A percentile compares a stretch with the other conserved stretches of the same genome.
Conservation (phyloP, 2,113 vertebrate species). For the Isurus oxyrinchus region DNA sequence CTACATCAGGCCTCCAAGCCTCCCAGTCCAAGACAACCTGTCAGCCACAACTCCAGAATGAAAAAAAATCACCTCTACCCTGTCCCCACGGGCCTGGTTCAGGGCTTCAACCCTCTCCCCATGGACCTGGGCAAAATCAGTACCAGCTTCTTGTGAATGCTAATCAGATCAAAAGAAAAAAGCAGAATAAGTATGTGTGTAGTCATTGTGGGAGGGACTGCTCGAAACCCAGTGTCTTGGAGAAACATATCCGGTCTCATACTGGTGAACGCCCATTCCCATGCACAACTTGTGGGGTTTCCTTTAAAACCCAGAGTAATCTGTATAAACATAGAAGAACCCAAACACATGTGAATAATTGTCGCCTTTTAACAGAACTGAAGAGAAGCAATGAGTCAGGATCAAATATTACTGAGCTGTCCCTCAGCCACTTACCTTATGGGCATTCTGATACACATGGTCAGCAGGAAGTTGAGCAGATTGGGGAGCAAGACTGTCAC, state of each 20-base stretch:
- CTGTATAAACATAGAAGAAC: slow-evolving; percentile 90
- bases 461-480: slow-evolving; percentile 42
- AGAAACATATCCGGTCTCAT: slow-evolving; percentile 94
- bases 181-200: slow-evolving; percentile 75
- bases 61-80: not conserved
- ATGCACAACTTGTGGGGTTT: slow-evolving; percentile 77
- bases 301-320: slow-evolving; percentile 98
- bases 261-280: slow-evolving; percentile 91
- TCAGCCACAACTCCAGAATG: not conserved
- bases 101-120: not conserved
- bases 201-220: slow-evolving; percentile 88
- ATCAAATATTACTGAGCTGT: slow-evolving; percentile 45
- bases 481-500: slow-evolving; percentile 13
- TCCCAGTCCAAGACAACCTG: not conserved
- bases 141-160: slow-evolving; percentile 34
- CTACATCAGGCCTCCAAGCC: not conserved
- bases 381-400: slow-evolving; percentile 55
- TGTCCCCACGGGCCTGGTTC: not conserved
- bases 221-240: slow-evolving; percentile 89
- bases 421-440: not conserved
- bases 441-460: not conserved
- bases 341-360: slow-evolving; percentile 77
- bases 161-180: slow-evolving; percentile 56
- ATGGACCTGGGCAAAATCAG: slow-evolving; percentile 31
- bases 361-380: slow-evolving; percentile 65